Percentiles rank a stretch among this genome's conserved stretches.
Evolutionary conservation across 2,888 invertebrate species (phyloP).

Genomic region (Elysia crispata): DNA sequence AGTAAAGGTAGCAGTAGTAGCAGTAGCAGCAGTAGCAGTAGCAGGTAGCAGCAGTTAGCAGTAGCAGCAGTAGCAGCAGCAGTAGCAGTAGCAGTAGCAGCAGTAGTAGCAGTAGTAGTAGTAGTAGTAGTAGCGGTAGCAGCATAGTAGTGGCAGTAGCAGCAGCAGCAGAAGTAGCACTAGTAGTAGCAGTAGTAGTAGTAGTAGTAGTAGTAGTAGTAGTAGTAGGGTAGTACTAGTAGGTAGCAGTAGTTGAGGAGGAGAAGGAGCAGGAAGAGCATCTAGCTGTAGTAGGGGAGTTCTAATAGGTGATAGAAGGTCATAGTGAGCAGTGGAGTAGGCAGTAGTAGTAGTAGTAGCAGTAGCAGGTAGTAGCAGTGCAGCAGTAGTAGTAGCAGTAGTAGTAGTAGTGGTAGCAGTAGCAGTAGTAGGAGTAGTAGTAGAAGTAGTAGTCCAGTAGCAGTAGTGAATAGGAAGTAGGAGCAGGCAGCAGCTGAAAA

Average conservation of each 20-base stretch:
- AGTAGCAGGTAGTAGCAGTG: background rate
- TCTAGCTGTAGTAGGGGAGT: background rate
- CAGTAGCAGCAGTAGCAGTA: background rate
- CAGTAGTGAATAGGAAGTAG: background rate
- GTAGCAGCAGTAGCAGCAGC: background rate
- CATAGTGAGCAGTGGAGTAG: no score
- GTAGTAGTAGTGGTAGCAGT: background rate
- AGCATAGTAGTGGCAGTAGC: no score
- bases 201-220: background rate
- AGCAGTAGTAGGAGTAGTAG: no score
- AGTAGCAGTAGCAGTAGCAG: background rate
- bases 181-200: no score
- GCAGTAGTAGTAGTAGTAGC: no score
- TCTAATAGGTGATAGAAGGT: background rate
- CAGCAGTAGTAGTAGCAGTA: no score
- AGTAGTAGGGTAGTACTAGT: slow-evolving; percentile 3
- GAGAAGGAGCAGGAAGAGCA: background rate
- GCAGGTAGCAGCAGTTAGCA: background rate
- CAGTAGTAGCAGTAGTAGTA: no score
- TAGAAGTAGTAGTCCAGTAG: no score
- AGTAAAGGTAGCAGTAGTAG: background rate
- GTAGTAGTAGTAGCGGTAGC: no score
- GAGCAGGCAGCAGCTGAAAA: background rate
- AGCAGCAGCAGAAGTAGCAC: no score
- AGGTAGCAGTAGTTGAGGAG: no score